Evolutionary conservation across 2,113 vertebrate species (phyloP), one percentile per base, ranked within the genome.

Genomic region (Cyanistes caeruleus): DNA sequence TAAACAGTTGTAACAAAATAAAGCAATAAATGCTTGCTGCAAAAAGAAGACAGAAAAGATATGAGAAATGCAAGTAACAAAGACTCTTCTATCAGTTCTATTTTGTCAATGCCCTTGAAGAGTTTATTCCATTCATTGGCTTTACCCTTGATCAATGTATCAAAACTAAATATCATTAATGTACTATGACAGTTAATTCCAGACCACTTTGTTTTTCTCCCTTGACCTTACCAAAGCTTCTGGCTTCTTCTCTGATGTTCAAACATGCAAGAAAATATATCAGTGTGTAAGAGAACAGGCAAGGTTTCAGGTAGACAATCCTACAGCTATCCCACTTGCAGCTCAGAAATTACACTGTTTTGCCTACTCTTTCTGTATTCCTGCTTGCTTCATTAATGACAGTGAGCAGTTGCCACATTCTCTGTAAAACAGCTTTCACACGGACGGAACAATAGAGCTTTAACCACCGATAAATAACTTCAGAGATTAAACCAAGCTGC

Each of bases 401-500:
- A 58, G 24, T 19, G 76, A 92, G 37, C 13, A 49, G 44, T 78
- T 68, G 27, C 46, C 44, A 55, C 44, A 55, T 46, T 77, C 30
- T 43, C 33, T 74, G 33, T 59, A 55, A 76, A 95, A 51, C 6
- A 39, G 15, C 56, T 94, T 84, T 89, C 37, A 56, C 23, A 7
- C 55, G 55, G 52, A 31, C 8, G 23, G 35, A 88, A 67, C 28
- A 87, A 51, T 30, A 83, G 74, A 65, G n/a, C 33, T 89, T 92
- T 89, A 94, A 92, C 46, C 68, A 79, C 35, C 0, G 0, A 85
- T 58, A 93, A 91, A 73, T 87, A 90, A 51, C 72, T 93, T 43
- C 44, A 65, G 65, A 93, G 73, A 95, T 88, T 73, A 88, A 92
- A 94, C 24, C 37, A 92, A 93, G 58, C 43, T 87, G 56, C 58